Base-by-base conservation (phyloP, 2,797 vertebrate species). In the Epinephelus malabaricus region DNA sequence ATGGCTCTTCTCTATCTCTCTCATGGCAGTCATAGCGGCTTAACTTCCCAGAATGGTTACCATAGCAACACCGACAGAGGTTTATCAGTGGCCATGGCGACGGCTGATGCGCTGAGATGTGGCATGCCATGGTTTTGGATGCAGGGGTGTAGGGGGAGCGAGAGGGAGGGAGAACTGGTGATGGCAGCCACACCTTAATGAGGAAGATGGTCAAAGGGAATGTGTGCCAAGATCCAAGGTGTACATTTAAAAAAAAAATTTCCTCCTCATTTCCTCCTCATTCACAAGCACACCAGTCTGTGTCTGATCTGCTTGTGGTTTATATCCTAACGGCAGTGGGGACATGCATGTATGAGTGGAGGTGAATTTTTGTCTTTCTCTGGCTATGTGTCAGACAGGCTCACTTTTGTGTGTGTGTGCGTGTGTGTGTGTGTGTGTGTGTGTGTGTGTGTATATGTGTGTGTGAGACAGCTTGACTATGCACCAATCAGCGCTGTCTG, bases 21-120 rank as follows among this genome's bases (percentile, higher is more conserved):
- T 91, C 88, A 78, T 89, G 88, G 92, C 88, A 89, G 90, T 89
- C 86, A 70, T 84, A 83, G 88, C 54, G 73, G 86, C 89, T 94
- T 92, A 84, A 91, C 92, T 94, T 90, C 83, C 85, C 88, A 47
- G 88, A 91, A 88, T 82, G 79, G 95, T 96, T 89, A 85, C 95
- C 88, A 94, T 95, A 66, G 91, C 90, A 93, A 96, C 94, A 82
- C 83, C 60, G 78, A 82, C 86, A 88, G 86, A 93, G 92, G 91
- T 93, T 93, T 91, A 91, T 91, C 90, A 87, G 90, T 92, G 86
- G 79, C 92, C 87, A 88, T 93, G 92, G 87, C 66, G 85, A 94
- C 76, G 61, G 85, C 85, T 90, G 88, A 89, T 94, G 92, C 83
- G 9, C 80, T 19, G 43, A 85, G 87, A 93, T 92, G 88, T 84